Evolutionary conservation across 2,888 invertebrate species (phyloP).

Genomic region (Blastobasis adustella): DNA sequence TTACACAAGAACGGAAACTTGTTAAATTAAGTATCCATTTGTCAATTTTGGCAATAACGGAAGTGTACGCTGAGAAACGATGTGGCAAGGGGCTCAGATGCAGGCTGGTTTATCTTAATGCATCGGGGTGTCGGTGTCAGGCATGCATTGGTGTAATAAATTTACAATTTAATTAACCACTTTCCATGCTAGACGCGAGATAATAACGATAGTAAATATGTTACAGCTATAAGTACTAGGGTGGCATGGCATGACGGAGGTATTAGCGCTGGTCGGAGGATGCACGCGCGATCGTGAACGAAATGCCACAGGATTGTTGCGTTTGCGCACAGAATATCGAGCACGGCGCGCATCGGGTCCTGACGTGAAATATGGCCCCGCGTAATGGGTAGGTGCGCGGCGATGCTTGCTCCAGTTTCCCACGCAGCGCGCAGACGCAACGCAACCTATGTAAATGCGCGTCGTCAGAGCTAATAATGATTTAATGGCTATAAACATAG

Average conservation of each 20-base stretch:
- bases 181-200: slow-evolving; percentile 22
- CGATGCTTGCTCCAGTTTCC: slow-evolving; percentile 47
- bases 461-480: neutral
- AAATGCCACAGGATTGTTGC: slow-evolving; percentile 43
- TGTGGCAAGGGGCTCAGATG: neutral
- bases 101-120: neutral
- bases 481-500: neutral
- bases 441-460: neutral
- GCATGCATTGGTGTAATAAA: slow-evolving; percentile 20
- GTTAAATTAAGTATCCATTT: too few species aligned
- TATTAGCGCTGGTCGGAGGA: slow-evolving; percentile 32
- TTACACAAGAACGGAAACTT: too few species aligned
- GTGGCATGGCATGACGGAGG: slow-evolving; percentile 19
- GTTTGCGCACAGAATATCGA: slow-evolving; percentile 14
- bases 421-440: slow-evolving; percentile 30
- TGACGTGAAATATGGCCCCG: slow-evolving; percentile 54
- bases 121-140: neutral
- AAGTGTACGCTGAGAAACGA: too few species aligned
- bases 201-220: slow-evolving; percentile 29
- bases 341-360: slow-evolving; percentile 50
- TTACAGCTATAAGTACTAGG: slow-evolving; percentile 24
- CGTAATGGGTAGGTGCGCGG: slow-evolving; percentile 25
- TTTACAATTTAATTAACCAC: slow-evolving; percentile 30
- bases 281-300: slow-evolving; percentile 61
- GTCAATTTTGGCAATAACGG: too few species aligned